A percentile compares a stretch with the other conserved stretches of the same genome.
These are phyloP conservation scores for Triplophysa siluroides DNA, from an alignment of 2,113 vertebrate species.

Conservation along the genomic window DNA sequence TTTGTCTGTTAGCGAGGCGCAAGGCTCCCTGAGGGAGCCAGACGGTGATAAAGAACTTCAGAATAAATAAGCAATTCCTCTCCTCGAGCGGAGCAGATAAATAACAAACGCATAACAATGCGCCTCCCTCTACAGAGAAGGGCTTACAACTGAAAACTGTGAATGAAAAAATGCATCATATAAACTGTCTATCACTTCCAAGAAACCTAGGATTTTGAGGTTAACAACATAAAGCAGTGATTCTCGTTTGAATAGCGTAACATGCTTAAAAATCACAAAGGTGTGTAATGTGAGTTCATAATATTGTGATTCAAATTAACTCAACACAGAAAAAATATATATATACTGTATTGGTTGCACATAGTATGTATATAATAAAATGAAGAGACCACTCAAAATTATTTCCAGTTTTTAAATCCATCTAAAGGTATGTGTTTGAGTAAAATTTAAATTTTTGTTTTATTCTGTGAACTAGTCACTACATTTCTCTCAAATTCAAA, in stretches of 20 bases:
- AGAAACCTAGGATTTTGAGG: background rate
- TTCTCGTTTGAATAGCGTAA: conserved; percentile 36
- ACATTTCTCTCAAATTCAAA: too few species aligned
- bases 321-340: too few species aligned
- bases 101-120: conserved; percentile 35
- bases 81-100: conserved; percentile 33
- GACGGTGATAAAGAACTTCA: conserved; percentile 57
- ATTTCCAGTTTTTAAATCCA: too few species aligned
- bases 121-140: background rate
- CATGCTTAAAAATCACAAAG: too few species aligned
- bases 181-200: background rate
- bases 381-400: too few species aligned
- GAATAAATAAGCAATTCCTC: conserved; percentile 50
- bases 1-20: conserved; percentile 52
- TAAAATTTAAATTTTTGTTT: too few species aligned
- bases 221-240: background rate
- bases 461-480: too few species aligned
- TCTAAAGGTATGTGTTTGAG: too few species aligned
- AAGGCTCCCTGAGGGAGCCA: conserved; percentile 45
- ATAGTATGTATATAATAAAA: too few species aligned
- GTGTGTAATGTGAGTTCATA: too few species aligned
- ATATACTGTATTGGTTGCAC: too few species aligned
- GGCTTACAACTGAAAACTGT: background rate
- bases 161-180: background rate
- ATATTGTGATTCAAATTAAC: too few species aligned